Evolutionary conservation across 2,113 vertebrate species (phyloP).

Genomic region (Collichthys lucidus): DNA sequence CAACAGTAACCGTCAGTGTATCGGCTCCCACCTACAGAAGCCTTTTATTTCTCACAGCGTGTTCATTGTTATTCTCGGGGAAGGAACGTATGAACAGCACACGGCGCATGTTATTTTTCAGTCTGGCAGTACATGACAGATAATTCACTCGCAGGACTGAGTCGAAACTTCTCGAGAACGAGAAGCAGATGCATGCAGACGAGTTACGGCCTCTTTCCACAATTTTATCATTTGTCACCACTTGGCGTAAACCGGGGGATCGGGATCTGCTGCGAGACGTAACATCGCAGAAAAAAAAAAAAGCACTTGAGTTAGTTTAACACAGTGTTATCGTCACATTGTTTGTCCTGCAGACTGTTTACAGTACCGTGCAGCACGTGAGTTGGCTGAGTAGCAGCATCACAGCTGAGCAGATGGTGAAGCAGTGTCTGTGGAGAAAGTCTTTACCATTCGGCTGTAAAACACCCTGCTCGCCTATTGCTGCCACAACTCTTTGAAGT

Average conservation of each 20-base stretch:
- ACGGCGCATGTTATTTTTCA: constrained; percentile 12
- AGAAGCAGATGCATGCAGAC: constrained; percentile 27
- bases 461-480: constrained; percentile 6
- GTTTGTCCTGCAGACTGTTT: constrained; percentile 50
- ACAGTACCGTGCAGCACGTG: constrained; percentile 18
- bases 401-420: constrained; percentile 59
- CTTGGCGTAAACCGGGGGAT: background rate
- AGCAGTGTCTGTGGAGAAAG: constrained; percentile 47
- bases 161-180: constrained; percentile 22
- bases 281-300: background rate
- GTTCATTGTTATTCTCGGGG: constrained; percentile 2
- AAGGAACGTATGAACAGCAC: background rate
- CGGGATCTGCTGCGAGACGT: background rate
- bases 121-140: constrained; percentile 5
- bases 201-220: constrained; percentile 25
- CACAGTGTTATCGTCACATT: background rate
- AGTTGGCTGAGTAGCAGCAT: constrained; percentile 26
- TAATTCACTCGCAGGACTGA: constrained; percentile 6
- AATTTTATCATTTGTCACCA: constrained; percentile 12
- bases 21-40: background rate
- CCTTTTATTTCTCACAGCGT: background rate
- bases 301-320: constrained; percentile 12
- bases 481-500: constrained; percentile 33
- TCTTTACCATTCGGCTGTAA: constrained; percentile 50
- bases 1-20: background rate